Evolutionary conservation across 2,113 vertebrate genomes (phyloP), one percentile per base, ranked within the genome.

Genomic region (Orientallactaga bullata): DNA sequence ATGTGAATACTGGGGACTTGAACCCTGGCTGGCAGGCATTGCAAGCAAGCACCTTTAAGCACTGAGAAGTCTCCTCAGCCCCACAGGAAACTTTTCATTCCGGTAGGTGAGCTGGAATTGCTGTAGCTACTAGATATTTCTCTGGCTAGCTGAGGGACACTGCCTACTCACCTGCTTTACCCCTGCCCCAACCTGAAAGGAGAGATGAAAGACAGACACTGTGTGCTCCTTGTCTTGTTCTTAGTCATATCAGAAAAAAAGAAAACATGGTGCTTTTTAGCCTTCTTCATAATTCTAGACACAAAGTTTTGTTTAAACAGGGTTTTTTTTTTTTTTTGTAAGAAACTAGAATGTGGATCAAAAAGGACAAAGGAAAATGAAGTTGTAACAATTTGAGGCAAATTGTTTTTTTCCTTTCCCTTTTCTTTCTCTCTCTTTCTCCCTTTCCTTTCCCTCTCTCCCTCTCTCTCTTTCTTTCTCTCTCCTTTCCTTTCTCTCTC

Each of bases 231-330:
- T 73, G 26, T 61, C n/a, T 24, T 76, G n/a, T 35, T 74, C 24
- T 26, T 30, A n/a, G 35, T 55, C 60, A 82, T 89, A 63, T 83
- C 66, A 58, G 63, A 88, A 80, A 42, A 15, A 66, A 55, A 55
- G 42, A 15, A 66, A 55, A 55, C 5, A 5, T 30, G 82, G 78
- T 79, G 79, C 89, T 83, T 95, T 86, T 86, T 68, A 80, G 26
- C 47, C 32, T 84, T 55, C 39, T 71, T 94, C 79, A 17, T 42
- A 76, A 71, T 88, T 95, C 73, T 90, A 24, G 74, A 94, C 83
- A 92, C 74, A 91, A 86, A 95, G 72, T 90, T 94, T 90, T 95
- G 85, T 82, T 85, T 90, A 90, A 93, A 55, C 47, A 72, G 26
- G 72, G 18, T 76, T 39, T 63, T 65, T 47, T 79, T 82, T 76